These are phyloP conservation scores for Meiosimyza decipiens DNA, from an alignment of 2,888 invertebrate genomes.

Conservation along the genomic window DNA sequence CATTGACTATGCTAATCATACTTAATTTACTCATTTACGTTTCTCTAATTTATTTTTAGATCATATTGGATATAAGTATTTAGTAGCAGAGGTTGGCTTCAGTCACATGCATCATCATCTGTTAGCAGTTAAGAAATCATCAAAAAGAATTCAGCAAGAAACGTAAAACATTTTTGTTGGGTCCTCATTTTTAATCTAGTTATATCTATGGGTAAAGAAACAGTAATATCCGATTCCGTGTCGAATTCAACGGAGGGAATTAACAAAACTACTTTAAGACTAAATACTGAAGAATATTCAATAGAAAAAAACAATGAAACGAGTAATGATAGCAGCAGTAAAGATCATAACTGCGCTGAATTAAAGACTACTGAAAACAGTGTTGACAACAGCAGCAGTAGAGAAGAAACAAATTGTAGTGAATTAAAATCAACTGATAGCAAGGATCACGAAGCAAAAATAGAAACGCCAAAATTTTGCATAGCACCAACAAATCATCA, in stretches of 20 bases:
- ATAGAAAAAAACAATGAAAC: slow-evolving; percentile 14
- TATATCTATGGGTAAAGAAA: slow-evolving; percentile 43
- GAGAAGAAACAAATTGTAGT: background rate
- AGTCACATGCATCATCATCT: background rate
- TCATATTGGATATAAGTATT: too few relatives aligned
- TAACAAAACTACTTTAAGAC: slow-evolving; percentile 23
- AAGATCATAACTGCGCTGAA: background rate
- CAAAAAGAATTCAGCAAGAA: slow-evolving; percentile 23
- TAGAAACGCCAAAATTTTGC: slow-evolving; percentile 40
- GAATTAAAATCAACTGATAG: slow-evolving; percentile 23
- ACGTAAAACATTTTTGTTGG: slow-evolving; percentile 20
- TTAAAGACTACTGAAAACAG: slow-evolving; percentile 20
- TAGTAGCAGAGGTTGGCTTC: too few relatives aligned
- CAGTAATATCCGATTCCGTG: slow-evolving; percentile 40
- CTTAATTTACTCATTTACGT: too few relatives aligned
- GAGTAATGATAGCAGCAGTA: slow-evolving; percentile 18
- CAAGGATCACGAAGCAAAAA: slow-evolving; percentile 31
- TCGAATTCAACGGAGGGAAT: slow-evolving; percentile 40
- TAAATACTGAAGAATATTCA: slow-evolving; percentile 14
- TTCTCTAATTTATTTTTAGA: too few relatives aligned
- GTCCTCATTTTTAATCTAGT: slow-evolving; percentile 9
- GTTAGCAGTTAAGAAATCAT: background rate
- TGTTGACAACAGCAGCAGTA: background rate
- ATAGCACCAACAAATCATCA: slow-evolving; percentile 45
- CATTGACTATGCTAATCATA: too few relatives aligned